Evolutionary conservation across 1,140 invertebrate species (phyloP).

Genomic region (Cyclina sinensis): DNA sequence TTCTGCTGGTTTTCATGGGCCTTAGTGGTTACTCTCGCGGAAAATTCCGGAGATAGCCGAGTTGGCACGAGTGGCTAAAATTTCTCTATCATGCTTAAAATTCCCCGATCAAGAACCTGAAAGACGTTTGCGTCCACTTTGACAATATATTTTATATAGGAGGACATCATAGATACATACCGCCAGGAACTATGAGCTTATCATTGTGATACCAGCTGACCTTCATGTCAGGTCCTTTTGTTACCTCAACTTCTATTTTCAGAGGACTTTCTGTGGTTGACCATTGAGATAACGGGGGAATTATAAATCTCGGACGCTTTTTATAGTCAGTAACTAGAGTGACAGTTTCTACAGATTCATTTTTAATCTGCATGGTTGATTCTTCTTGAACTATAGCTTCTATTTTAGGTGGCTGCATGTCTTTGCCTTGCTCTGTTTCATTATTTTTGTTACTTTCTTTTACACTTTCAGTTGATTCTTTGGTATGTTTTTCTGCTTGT

Average conservation of each 20-base stretch:
- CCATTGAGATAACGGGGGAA: slow-evolving; percentile 41
- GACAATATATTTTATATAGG: too few relatives aligned
- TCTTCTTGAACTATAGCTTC: neutral
- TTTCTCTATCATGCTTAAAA: too few relatives aligned
- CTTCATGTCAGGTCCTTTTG: slow-evolving; percentile 18
- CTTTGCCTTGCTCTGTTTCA: neutral
- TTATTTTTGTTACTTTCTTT: neutral
- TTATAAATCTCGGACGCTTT: slow-evolving; percentile 34
- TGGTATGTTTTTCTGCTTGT: neutral
- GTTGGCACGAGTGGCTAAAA: too few relatives aligned
- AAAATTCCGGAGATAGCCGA: too few relatives aligned
- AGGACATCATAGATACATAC: slow-evolving; percentile 7
- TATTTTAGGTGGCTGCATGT: neutral
- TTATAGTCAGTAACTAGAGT: slow-evolving; percentile 39
- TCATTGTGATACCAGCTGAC: slow-evolving; percentile 61
- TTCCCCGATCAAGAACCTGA: too few relatives aligned
- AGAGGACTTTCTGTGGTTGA: slow-evolving; percentile 10
- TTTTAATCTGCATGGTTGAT: neutral
- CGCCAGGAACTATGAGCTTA: neutral
- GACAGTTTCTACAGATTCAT: neutral
- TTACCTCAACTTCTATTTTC: slow-evolving; percentile 49
- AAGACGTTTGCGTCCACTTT: too few relatives aligned
- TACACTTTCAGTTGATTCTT: neutral
- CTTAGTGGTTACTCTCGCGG: too few relatives aligned
- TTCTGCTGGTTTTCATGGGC: too few relatives aligned